These are phyloP conservation scores for Stercorarius parasiticus DNA, from an alignment of 2,113 vertebrate species.

Conservation along the genomic window DNA sequence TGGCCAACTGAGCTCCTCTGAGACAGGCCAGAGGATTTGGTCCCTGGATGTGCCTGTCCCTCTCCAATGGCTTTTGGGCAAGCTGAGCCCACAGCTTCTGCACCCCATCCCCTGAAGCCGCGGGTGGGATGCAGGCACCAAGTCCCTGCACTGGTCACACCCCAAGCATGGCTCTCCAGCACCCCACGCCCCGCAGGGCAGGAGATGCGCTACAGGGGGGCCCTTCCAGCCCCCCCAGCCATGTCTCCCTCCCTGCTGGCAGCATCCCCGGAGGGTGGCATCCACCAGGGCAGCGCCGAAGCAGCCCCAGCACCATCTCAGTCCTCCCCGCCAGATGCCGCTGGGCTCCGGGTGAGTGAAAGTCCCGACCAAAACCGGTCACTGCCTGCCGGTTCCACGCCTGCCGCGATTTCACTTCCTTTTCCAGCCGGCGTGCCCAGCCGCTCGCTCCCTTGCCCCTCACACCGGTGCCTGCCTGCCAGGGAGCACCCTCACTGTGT, in stretches of 20 bases:
- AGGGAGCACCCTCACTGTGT: neutral
- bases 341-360: neutral
- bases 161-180: neutral
- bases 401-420: neutral
- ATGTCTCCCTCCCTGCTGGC: neutral
- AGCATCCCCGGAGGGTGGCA: neutral
- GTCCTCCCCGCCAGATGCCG: rapidly evolving
- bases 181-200: neutral
- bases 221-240: rapidly evolving
- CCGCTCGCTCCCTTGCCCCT: neutral
- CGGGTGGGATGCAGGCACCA: rapidly evolving
- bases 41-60: neutral
- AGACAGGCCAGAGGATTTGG: neutral
- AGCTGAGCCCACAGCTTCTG: neutral
- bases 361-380: neutral
- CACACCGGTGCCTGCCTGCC: neutral
- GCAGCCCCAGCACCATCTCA: neutral
- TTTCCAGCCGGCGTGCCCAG: neutral
- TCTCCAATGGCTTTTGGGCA: neutral
- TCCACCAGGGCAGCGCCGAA: neutral
- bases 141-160: rapidly evolving
- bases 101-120: neutral
- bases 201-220: neutral
- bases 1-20: neutral
- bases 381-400: neutral